Evolutionary conservation across 2,113 vertebrate species (phyloP), one percentile per base, ranked within the genome.

Genomic region (Stictonetta naevosa): DNA sequence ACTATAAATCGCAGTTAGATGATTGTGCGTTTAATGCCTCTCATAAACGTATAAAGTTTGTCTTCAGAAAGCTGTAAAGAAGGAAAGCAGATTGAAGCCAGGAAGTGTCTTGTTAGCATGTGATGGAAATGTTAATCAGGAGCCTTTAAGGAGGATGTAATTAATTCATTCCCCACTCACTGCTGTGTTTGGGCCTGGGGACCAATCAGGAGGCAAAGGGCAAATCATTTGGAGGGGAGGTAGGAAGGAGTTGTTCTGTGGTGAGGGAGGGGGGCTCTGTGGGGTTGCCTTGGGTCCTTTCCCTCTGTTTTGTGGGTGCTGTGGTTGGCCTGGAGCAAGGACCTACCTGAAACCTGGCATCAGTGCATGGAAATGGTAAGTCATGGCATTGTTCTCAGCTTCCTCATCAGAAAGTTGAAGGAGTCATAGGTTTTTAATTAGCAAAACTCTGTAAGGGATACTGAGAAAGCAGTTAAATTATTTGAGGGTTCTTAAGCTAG

Each of bases 11-110:
- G 3, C 36, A 42, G 33, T 40, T 29, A 93, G 89, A 82, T 7
- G 1, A 76, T 76, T 46, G 93, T 76, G 58, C 69, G 58, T 79
- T 93, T 95, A 93, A 89, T 92, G 81, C 52, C 92, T 75, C 93
- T 91, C 94, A 93, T 93, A 95, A 92, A 92, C 0, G 1, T 42
- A 28, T 44, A 72, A 95, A 92, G 86, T 91, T 93, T 93, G 89
- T 93, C 93, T 96, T 93, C 81, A 92, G 92, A 95, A 97, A 95
- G 91, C 94, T 72, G 44, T 93, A 95, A 93, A 13, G 86, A 91
- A 91, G 77, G 74, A 84, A 95, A 91, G 69, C 94, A 95, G 89
- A 91, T 72, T 91, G 87, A 95, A 95, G 69, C 33, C 91, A 96
- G 91, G 93, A 93, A 86, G 86, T 44, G 64, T 83, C 93, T 96